These are phyloP conservation scores for Acrobasis consociella DNA, from an alignment of 2,888 invertebrate species.

Conservation along the genomic window DNA sequence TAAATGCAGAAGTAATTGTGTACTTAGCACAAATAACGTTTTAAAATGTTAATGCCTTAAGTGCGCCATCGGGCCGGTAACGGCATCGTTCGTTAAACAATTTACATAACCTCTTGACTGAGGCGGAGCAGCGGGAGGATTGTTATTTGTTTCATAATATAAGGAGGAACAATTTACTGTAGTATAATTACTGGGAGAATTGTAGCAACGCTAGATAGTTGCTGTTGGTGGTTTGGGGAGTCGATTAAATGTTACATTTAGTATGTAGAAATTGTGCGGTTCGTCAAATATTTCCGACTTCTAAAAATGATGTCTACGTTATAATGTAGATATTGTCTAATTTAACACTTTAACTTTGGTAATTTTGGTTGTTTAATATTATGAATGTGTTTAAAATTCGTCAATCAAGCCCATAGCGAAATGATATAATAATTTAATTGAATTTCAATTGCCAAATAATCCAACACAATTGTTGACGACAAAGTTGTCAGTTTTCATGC, in stretches of 20 bases:
- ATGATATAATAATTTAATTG: background rate
- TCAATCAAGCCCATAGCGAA: no score
- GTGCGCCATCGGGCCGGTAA: conserved; percentile 63
- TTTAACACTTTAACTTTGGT: no score
- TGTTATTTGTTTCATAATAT: conserved; percentile 31
- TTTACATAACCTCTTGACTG: conserved; percentile 65
- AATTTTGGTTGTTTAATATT: no score
- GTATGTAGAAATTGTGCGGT: no score
- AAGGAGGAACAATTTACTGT: conserved; percentile 36
- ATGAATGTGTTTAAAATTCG: no score
- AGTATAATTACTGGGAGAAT: conserved; percentile 32
- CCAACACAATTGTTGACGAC: background rate
- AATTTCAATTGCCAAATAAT: background rate
- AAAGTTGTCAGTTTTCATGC: conserved; percentile 7
- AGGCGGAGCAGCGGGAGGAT: conserved; percentile 29
- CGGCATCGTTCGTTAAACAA: conserved; percentile 68
- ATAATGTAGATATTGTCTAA: no score
- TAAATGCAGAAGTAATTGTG: conserved; percentile 72
- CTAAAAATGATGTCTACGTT: no score
- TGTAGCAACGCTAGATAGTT: background rate
- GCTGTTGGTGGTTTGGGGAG: background rate
- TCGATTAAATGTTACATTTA: background rate
- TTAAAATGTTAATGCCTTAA: conserved; percentile 73
- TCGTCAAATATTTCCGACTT: no score
- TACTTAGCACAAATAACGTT: conserved; percentile 70